These are phyloP conservation scores for Brachionus plicatilis DNA, from an alignment of 1,140 invertebrate species.

Conservation along the genomic window DNA sequence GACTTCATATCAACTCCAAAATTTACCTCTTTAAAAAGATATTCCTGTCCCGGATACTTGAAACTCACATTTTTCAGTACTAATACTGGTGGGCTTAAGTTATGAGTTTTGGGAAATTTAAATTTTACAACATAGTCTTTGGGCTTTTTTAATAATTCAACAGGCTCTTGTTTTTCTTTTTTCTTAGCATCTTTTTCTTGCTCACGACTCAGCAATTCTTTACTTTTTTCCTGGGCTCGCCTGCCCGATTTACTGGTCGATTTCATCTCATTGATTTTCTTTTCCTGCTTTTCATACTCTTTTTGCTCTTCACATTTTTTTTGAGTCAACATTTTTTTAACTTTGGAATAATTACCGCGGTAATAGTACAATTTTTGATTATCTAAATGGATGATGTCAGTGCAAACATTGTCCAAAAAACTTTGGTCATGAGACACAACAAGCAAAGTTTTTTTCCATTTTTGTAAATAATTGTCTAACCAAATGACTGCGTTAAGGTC, in stretches of 20 bases:
- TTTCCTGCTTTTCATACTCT: conserved; percentile 97
- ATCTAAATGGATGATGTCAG: conserved; percentile 95
- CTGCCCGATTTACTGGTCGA: conserved; percentile 88
- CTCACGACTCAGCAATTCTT: conserved; percentile 82
- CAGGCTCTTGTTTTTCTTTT: conserved; percentile 65
- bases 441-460: conserved; percentile 92
- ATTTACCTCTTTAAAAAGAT: conserved; percentile 75
- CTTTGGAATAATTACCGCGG: conserved; percentile 84
- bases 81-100: conserved; percentile 86
- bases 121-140: conserved; percentile 95
- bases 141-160: conserved; percentile 75
- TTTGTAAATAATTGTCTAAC: conserved; percentile 96
- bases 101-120: conserved; percentile 85
- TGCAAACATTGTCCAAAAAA: conserved; percentile 97
- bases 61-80: conserved; percentile 80
- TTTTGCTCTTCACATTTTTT: conserved; percentile 88
- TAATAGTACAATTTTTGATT: conserved; percentile 90
- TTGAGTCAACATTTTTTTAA: conserved; percentile 96
- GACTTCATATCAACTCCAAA: conserved; percentile 83
- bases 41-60: conserved; percentile 71
- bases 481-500: conserved; percentile 98
- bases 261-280: conserved; percentile 85
- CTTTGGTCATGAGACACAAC: conserved; percentile 98
- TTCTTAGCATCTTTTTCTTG: conserved; percentile 74
- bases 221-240: conserved; percentile 84